These are phyloP conservation scores for Engystomops pustulosus DNA, from an alignment of 2,113 vertebrate genomes.

Conservation along the genomic window DNA sequence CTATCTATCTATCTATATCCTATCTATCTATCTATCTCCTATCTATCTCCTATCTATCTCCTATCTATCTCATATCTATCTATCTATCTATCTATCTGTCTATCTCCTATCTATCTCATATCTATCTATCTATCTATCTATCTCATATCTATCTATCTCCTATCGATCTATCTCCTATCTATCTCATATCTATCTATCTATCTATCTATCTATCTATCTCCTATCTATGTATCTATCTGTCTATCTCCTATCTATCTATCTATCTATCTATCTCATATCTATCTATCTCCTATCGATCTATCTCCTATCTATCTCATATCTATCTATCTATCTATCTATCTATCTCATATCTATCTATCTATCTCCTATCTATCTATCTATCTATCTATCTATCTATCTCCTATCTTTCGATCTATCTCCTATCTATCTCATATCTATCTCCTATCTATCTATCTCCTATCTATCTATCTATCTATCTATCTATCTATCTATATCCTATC, in stretches of 20 bases:
- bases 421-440: background rate
- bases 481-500: background rate
- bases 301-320: background rate
- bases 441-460: background rate
- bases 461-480: background rate
- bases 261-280: background rate
- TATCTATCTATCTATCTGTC: background rate
- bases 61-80: background rate
- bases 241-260: background rate
- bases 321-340: background rate
- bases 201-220: background rate
- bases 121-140: background rate
- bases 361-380: background rate
- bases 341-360: background rate
- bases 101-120: background rate
- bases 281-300: background rate
- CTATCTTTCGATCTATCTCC: background rate
- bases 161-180: background rate
- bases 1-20: background rate
- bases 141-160: background rate
- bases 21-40: conserved; percentile 1
- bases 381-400: background rate
- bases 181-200: too few relatives aligned
- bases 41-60: background rate
- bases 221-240: background rate